Base-by-base conservation (phyloP, 2,113 vertebrate genomes). In the Pseudonaja textilis region DNA sequence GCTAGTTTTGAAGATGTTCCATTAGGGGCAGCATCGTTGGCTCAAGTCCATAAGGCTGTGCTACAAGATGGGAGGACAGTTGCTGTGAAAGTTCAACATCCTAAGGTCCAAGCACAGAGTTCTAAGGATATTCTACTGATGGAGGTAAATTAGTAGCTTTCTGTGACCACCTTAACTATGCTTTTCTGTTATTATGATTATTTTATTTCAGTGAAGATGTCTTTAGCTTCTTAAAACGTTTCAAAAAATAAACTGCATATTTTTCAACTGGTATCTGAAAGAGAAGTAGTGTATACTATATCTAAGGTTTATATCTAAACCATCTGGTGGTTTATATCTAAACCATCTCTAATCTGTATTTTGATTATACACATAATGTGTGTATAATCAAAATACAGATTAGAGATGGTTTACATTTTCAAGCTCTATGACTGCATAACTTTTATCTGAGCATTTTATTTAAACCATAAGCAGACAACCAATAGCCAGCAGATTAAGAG, bases 1-100 rank as follows among this genome's bases (percentile, higher is more conserved):
- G 1, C 96, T 85, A 99, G 98, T 94, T 99, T 99, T 95, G 98
- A 99, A 5, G 98, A 99, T 95, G 97, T 97, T 26, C 99, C 99
- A 16, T 96, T 98, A 93, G 99, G 99, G 87, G 98, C 99, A 0
- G 99, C 99, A 4, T 99, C 99, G 0, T 97, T 99, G 95, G 99
- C 99, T n/a, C 99, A 99, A 98, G 99, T 99, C 92, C 99, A 99
- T 96, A 99, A 98, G 96, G 99, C 99, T 0, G 98, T 99, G 94
- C 97, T 99, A 90, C 98, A 90, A 91, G 98, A 99, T 90, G 99
- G 99, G n/a, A 98, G 97, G 93, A 99, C 98, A 0, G 99, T 99
- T 95, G 99, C 99, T 0, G 98, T 99, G 94, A 99, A 99, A 97
- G 98, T 99, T 85, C 99, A 99, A 95, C 99, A 99, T 96, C 99